A percentile compares a stretch with the other conserved stretches of the same genome.
Conservation (phyloP, 2,113 vertebrate species). For the Lophura nycthemera region DNA sequence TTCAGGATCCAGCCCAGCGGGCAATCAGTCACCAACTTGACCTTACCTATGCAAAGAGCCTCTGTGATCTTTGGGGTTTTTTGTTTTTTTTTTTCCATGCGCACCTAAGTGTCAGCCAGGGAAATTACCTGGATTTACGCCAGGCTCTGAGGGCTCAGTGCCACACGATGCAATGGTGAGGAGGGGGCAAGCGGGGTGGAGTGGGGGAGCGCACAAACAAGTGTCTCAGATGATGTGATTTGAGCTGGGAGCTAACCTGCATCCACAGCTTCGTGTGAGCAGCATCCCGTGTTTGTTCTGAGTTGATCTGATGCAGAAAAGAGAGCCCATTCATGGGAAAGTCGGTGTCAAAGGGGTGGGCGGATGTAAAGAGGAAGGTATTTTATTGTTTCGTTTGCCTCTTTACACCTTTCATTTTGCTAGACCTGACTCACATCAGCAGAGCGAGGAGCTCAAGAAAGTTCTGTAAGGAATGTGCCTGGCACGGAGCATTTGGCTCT, state of each 20-base stretch:
- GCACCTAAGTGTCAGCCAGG: neutral
- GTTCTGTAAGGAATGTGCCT: neutral
- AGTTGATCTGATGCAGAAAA: neutral
- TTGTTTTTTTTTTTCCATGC: neutral
- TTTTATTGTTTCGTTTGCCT: neutral
- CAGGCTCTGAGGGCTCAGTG: neutral
- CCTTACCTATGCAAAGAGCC: neutral
- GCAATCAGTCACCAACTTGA: neutral
- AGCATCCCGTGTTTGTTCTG: neutral
- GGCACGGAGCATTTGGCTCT: neutral
- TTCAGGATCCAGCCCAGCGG: neutral
- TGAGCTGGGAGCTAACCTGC: neutral
- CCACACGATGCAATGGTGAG: neutral
- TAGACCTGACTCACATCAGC: neutral
- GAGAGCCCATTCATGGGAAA: neutral
- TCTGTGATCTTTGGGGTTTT: fast-evolving
- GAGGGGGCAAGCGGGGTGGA: neutral
- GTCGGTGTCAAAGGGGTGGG: neutral
- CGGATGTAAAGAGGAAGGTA: neutral
- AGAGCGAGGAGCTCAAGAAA: neutral
- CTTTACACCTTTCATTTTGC: neutral
- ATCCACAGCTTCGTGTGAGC: neutral
- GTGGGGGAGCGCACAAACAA: neutral
- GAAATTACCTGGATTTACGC: slow-evolving; percentile 39
- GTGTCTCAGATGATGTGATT: fast-evolving